Evolutionary conservation across 2,888 invertebrate genomes (phyloP), one percentile per base, ranked within the genome.

Genomic region (Eutolmus rufibarbis): DNA sequence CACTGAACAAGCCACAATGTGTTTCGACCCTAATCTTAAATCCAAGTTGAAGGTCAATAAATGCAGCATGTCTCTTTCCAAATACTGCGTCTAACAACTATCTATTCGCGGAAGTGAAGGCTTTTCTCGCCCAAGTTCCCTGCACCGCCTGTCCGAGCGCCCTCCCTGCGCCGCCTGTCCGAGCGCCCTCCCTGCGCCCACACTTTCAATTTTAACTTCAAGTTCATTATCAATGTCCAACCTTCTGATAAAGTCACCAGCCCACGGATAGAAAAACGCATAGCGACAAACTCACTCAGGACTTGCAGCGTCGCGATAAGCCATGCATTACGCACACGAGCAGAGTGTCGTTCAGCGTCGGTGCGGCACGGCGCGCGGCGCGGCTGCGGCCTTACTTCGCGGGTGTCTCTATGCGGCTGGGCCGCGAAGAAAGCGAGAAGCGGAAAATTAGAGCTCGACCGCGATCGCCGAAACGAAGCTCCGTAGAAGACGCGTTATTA

Each of bases 191-290:
- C 66, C 66, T 66, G 66, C 12, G 9, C 66, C 66, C 51, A 51
- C 16, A 79, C 19, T 79, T 79, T 51, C 40, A 40, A 46, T 19
- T 40, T 46, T 40, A 78, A 78, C 43, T 43, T 79, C 31, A 79
- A 79, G 79, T 79, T 79, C 79, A 79, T 79, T 46, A 79, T 79
- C 79, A 79, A 79, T 31, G 79, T 28, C 51, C 51, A 79, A 79
- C 79, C 79, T 79, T 79, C 79, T 79, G 51, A 79, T 79, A 51
- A 79, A 43, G 78, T 40, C 46, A 23, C 66, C n/a, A 66, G 43
- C 46, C 31, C 28, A 9, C 46, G 43, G n/a, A 51, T 16, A 51
- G 40, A n/a, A 79, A 79, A 79, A 46, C 12, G 9, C 51, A 28
- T 56, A 56, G 51, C 79, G 51, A 79, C 31, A 79, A 46, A 46